These are phyloP conservation scores for Luidia sarsii DNA, from an alignment of 53 echinoderm and acorn worm genomes.

Conservation along the genomic window DNA sequence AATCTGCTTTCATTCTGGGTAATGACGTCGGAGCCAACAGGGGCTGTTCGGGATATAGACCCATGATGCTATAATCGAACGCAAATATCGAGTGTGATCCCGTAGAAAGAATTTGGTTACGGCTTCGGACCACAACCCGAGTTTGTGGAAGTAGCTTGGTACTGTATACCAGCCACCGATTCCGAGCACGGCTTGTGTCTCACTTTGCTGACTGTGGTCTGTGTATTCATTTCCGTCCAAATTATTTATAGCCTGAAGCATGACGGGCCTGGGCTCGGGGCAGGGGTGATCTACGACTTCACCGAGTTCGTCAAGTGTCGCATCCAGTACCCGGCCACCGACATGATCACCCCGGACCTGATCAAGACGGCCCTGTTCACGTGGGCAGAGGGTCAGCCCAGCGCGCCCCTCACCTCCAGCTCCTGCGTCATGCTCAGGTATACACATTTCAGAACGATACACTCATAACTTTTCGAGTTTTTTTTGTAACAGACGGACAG, in stretches of 20 bases:
- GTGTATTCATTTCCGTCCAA: too few species aligned
- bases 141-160: not conserved
- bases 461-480: not conserved
- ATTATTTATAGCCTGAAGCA: not conserved
- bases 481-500: too few species aligned
- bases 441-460: not conserved
- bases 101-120: too few species aligned
- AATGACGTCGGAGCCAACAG: too few species aligned
- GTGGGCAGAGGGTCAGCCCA: constrained; percentile 73
- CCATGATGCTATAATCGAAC: too few species aligned
- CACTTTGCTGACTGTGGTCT: not conserved
- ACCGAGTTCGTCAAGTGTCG: constrained; percentile 74
- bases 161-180: not conserved
- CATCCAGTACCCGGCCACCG: constrained; percentile 70
- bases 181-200: not conserved
- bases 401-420: not conserved
- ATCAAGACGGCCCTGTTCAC: constrained; percentile 73
- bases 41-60: too few species aligned
- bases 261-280: constrained; percentile 57
- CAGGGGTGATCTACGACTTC: constrained; percentile 61
- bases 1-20: too few species aligned
- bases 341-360: constrained; percentile 61
- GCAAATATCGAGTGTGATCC: too few species aligned
- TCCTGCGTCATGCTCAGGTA: constrained; percentile 71
- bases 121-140: too few species aligned